phyloP scores from a whole-genome alignment of 1,140 invertebrate genomes.

The Ylistrum balloti region DNA sequence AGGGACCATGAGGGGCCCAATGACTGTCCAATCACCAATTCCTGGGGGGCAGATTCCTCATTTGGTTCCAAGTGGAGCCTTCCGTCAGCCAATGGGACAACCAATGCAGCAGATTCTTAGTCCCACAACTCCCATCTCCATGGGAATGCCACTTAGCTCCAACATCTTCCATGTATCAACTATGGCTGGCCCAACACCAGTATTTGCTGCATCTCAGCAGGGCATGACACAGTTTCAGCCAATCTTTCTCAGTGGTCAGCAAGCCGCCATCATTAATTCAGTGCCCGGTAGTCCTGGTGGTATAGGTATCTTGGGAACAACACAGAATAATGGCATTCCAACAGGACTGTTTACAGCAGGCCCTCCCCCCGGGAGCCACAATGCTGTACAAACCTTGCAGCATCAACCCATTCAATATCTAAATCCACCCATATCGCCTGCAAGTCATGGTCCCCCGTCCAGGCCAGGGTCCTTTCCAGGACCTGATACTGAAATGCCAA shows the following conservation, averaged over 20 bases:
- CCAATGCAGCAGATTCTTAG: slow-evolving; percentile 56
- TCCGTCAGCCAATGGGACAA: slow-evolving; percentile 48
- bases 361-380: background rate
- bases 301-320: slow-evolving; percentile 44
- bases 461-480: background rate
- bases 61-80: background rate
- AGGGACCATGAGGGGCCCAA: slow-evolving; percentile 12
- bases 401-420: slow-evolving; percentile 15
- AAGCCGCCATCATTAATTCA: slow-evolving; percentile 55
- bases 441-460: background rate
- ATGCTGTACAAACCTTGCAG: background rate
- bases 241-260: slow-evolving; percentile 64
- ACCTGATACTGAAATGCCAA: background rate
- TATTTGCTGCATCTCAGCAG: slow-evolving; percentile 47
- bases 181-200: slow-evolving; percentile 55
- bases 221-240: slow-evolving; percentile 57
- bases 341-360: slow-evolving; percentile 27
- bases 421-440: slow-evolving; percentile 23
- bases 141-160: slow-evolving; percentile 60
- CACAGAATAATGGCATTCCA: slow-evolving; percentile 38
- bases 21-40: slow-evolving; percentile 33
- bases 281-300: slow-evolving; percentile 45
- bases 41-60: slow-evolving; percentile 18
- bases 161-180: slow-evolving; percentile 56
- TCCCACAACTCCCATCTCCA: slow-evolving; percentile 45